Evolutionary conservation across 2,888 invertebrate species (phyloP), one percentile per base, ranked within the genome.

Genomic region (Pachydiplax longipennis): DNA sequence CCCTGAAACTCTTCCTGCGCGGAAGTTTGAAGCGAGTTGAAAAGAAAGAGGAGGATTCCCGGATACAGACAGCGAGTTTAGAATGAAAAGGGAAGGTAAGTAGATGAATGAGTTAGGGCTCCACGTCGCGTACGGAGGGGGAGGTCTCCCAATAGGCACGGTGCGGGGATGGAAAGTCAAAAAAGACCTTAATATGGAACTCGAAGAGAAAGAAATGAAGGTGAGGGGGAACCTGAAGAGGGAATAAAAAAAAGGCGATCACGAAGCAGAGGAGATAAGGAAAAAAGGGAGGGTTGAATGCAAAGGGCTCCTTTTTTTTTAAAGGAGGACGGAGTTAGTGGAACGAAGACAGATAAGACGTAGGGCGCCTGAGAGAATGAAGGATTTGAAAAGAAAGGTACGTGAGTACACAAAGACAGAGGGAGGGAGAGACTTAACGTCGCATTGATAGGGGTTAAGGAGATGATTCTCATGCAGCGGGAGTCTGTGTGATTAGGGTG

Each of bases 21-120:
- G 87, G 61, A 83, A 87, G 61, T 87, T 87, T 58, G 37, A 40
- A 87, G 61, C 61, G 40, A 87, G 61, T 87, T 61, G 61, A 61
- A 87, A 61, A 87, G 58, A 35, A 58, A 53, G 58, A 35, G 58
- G 58, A 37, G 87, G 87, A 35, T 37, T 61, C 53, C 53, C 53
- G 37, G 37, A 83, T 35, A 83, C 18, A 83, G 61, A 58, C 53
- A 58, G 87, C 37, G 87, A 73, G 87, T 61, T n/a, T n/a, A n/a
- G 87, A 37, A 31, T 61, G 37, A 58, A 83, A 58, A 22, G 83
- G 31, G 58, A 35, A 4, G 61, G 22, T 13, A 48, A 35, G 22
- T 35, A n/a, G 87, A 48, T 22, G 87, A 25, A 73, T n/a, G 73
- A 73, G 73, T 73, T 73, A 73, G 73, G 25, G 8, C 2, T 5